Conservation (phyloP, 2,888 invertebrate genomes). For the Dioctria linearis region DNA sequence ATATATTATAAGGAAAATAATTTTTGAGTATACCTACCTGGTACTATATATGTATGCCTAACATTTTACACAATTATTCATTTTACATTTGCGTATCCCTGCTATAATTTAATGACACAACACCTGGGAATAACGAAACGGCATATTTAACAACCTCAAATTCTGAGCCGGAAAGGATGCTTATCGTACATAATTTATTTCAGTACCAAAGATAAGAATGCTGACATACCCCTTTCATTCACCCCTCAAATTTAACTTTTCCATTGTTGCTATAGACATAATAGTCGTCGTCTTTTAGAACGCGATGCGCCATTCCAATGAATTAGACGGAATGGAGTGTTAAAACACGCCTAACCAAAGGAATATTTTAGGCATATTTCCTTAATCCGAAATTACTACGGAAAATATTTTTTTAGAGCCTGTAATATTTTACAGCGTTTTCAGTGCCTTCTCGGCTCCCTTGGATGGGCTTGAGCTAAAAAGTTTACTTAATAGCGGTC, state of each 20-base stretch:
- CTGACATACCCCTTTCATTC: slow-evolving; percentile 29
- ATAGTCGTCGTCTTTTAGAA: slow-evolving; percentile 23
- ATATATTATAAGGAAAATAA: too few species aligned
- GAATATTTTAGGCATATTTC: slow-evolving; percentile 33
- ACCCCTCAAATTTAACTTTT: background rate
- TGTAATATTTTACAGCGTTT: slow-evolving; percentile 17
- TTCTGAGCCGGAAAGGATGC: background rate
- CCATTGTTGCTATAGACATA: slow-evolving; percentile 22
- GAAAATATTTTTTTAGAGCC: slow-evolving; percentile 35
- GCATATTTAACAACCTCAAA: slow-evolving; percentile 40
- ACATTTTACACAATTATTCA: slow-evolving; percentile 24
- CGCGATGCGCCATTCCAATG: slow-evolving; percentile 22
- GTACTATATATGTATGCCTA: slow-evolving; percentile 22
- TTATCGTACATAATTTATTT: slow-evolving; percentile 49
- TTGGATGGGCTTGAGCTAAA: background rate
- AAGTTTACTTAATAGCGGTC: background rate
- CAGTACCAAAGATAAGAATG: slow-evolving; percentile 23
- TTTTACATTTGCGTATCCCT: slow-evolving; percentile 10
- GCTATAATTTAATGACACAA: slow-evolving; percentile 31
- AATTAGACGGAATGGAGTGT: slow-evolving; percentile 36
- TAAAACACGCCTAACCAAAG: slow-evolving; percentile 15
- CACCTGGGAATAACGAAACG: slow-evolving; percentile 31
- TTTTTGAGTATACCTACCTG: too few species aligned
- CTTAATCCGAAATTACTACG: slow-evolving; percentile 28
- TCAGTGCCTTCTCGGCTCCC: background rate